Evolutionary conservation across 2,113 vertebrate species (phyloP).

Genomic region (Psilopsiagon aymara): DNA sequence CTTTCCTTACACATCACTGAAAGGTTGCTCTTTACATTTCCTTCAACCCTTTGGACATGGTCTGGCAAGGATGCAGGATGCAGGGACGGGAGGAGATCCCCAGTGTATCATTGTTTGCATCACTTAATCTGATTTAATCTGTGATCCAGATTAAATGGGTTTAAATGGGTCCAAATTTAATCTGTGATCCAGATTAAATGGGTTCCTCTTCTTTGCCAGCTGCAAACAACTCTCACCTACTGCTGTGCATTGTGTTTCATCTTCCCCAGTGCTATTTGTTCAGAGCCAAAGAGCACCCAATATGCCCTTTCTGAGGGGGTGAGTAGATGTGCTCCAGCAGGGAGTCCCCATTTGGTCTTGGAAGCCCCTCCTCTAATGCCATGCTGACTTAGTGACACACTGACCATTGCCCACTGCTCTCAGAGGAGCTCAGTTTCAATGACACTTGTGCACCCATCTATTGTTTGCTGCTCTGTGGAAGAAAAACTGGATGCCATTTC

Average conservation of each 20-base stretch:
- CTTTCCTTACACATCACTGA: neutral
- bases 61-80: neutral
- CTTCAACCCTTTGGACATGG: neutral
- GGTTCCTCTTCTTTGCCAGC: neutral
- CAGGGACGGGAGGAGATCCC: neutral
- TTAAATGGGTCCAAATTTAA: neutral
- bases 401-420: neutral
- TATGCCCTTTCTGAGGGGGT: neutral
- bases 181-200: neutral
- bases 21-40: neutral
- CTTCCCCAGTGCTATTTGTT: neutral
- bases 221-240: neutral
- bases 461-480: neutral
- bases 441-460: neutral
- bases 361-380: neutral
- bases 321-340: neutral
- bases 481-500: neutral
- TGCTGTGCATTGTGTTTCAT: neutral
- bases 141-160: neutral
- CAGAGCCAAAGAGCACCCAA: neutral
- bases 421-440: neutral
- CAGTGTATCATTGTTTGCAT: neutral
- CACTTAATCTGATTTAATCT: neutral
- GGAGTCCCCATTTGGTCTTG: neutral
- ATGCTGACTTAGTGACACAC: rapidly evolving